A percentile compares a stretch with the other conserved stretches of the same genome.
Conservation (phyloP, 92 coral and sea anemone species). For the Hydrozoanthus gracilis region DNA sequence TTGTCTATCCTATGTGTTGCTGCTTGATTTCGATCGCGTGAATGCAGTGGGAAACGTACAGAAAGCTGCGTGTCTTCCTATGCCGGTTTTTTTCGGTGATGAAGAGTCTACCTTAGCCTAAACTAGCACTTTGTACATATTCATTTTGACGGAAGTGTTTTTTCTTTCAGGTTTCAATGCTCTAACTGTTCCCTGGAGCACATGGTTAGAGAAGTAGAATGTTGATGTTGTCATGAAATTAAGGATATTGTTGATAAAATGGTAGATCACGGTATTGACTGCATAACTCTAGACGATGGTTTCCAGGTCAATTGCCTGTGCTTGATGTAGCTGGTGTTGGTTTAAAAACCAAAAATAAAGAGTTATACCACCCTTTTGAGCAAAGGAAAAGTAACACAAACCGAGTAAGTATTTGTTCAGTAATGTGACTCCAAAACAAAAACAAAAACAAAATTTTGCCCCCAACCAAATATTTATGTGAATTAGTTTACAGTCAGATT, state of each 20-base stretch:
- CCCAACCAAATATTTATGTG: neutral
- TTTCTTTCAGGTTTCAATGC: constrained; percentile 15
- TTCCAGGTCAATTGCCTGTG: constrained; percentile 13
- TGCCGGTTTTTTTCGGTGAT: constrained; percentile 18
- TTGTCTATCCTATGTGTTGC: too few relatives aligned
- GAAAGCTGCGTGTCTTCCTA: constrained; percentile 15
- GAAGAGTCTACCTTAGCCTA: too few relatives aligned
- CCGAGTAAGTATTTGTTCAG: constrained; percentile 17
- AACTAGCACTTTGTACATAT: constrained; percentile 16
- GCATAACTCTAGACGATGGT: constrained; percentile 15
- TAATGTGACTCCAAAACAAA: constrained; percentile 1
- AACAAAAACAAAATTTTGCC: neutral
- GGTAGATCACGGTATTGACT: constrained; percentile 16
- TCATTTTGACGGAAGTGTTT: constrained; percentile 10
- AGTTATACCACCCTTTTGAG: constrained; percentile 19
- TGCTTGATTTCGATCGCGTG: constrained; percentile 20
- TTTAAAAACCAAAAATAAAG: constrained; percentile 15
- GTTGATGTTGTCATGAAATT: constrained; percentile 16
- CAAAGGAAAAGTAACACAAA: too few relatives aligned
- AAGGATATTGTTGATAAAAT: constrained; percentile 8
- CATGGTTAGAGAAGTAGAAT: constrained; percentile 17
- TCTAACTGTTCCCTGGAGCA: too few relatives aligned
- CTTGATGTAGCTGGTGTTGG: constrained; percentile 20
- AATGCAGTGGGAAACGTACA: constrained; percentile 12
- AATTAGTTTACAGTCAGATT: too few relatives aligned